Percentiles rank a stretch among this genome's conserved stretches.
Conservation (phyloP, 2,113 vertebrate genomes). For the Sinocyclocheilus maitianheensis region DNA sequence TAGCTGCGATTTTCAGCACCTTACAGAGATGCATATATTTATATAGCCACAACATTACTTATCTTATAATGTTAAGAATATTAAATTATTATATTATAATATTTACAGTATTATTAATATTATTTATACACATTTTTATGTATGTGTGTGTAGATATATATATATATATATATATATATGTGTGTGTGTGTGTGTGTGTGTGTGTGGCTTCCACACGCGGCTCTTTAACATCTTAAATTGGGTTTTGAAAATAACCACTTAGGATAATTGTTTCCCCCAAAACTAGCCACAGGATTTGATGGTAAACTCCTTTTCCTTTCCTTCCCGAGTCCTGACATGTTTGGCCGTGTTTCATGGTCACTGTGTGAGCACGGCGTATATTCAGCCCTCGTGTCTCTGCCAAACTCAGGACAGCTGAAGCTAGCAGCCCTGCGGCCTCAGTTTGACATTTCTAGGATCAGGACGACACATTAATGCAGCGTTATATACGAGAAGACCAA, state of each 20-base stretch:
- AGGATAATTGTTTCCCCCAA: conserved; percentile 72
- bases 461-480: conserved; percentile 70
- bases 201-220: conserved; percentile 62
- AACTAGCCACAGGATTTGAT: conserved; percentile 66
- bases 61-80: no score
- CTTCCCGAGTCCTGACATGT: conserved; percentile 68
- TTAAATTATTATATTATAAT: no score
- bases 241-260: conserved; percentile 70
- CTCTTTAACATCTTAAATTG: conserved; percentile 69
- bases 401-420: conserved; percentile 60
- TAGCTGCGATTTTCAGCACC: conserved; percentile 19
- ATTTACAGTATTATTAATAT: no score
- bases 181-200: no score
- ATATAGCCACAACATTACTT: no score
- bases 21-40: no score
- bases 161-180: no score
- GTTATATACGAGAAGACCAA: conserved; percentile 62
- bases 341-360: conserved; percentile 73
- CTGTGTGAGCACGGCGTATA: conserved; percentile 68
- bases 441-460: conserved; percentile 68
- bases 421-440: conserved; percentile 56
- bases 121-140: no score
- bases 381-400: conserved; percentile 68
- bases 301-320: conserved; percentile 70
- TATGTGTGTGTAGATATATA: no score